phyloP scores from a whole-genome alignment of 2,113 vertebrate species.

The Corvus hawaiiensis region DNA sequence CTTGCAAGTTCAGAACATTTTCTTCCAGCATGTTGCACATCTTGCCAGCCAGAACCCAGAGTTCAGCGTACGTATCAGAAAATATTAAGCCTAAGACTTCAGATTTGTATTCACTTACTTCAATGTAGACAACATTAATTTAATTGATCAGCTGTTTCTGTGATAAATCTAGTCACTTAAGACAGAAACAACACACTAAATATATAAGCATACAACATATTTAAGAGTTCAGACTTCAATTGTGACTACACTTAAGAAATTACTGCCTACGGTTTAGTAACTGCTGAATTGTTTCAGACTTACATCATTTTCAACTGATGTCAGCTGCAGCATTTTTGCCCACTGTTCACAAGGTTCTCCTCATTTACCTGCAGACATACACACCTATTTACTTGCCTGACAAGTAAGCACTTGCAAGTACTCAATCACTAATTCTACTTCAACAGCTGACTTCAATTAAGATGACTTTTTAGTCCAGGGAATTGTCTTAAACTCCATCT shows the following conservation, averaged over 20 bases:
- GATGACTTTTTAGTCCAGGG: background rate
- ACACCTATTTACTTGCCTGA: background rate
- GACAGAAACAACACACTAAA: background rate
- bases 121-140: background rate
- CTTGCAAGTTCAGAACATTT: conserved; percentile 4
- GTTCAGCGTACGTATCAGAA: background rate
- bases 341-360: background rate
- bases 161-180: background rate
- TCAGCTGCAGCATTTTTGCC: conserved; percentile 26
- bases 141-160: background rate
- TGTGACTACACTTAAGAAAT: background rate
- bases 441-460: background rate
- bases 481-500: background rate
- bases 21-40: background rate
- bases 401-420: conserved; percentile 13
- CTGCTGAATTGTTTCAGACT: background rate
- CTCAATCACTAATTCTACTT: background rate
- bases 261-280: background rate
- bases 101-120: background rate
- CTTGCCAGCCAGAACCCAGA: background rate
- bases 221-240: background rate
- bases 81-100: background rate
- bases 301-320: background rate
- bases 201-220: background rate
- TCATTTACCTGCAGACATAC: background rate